Conservation (phyloP, 2,113 vertebrate genomes). For the Chinchilla lanigera region DNA sequence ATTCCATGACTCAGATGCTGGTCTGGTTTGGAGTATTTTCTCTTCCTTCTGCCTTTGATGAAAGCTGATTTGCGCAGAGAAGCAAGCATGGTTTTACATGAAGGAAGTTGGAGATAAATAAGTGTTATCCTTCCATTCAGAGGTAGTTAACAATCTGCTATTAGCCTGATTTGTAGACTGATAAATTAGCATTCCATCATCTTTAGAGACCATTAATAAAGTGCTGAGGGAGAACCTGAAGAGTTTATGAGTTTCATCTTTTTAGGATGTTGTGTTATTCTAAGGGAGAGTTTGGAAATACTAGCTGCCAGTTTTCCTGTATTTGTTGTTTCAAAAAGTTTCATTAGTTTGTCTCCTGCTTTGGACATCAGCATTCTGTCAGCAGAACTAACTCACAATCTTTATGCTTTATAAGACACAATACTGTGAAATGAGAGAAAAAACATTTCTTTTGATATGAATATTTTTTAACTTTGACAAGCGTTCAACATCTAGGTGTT, state of each 20-base stretch:
- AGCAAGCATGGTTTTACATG: not conserved
- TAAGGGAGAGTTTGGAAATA: not conserved
- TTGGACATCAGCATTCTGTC: not conserved
- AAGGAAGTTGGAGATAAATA: slow-evolving; percentile 58
- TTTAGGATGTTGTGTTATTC: not conserved
- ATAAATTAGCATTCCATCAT: slow-evolving; percentile 44
- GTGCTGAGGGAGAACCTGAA: not conserved
- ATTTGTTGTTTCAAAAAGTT: not conserved
- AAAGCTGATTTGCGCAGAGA: slow-evolving; percentile 42
- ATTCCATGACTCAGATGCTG: not conserved
- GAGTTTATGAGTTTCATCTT: not conserved
- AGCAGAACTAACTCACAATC: not conserved
- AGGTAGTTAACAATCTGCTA: slow-evolving; percentile 13
- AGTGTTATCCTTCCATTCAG: slow-evolving; percentile 14
- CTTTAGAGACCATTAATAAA: not conserved
- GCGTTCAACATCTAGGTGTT: not conserved
- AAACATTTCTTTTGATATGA: not conserved
- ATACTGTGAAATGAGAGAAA: not conserved
- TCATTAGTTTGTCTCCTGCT: not conserved
- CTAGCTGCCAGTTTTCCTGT: not conserved
- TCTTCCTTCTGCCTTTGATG: not conserved
- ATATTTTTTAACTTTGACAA: slow-evolving; percentile 14
- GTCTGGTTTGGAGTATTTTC: not conserved
- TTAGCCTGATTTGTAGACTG: slow-evolving; percentile 35
- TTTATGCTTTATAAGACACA: not conserved